Conservation (phyloP, 2,797 vertebrate species). For the Anas capensis region DNA sequence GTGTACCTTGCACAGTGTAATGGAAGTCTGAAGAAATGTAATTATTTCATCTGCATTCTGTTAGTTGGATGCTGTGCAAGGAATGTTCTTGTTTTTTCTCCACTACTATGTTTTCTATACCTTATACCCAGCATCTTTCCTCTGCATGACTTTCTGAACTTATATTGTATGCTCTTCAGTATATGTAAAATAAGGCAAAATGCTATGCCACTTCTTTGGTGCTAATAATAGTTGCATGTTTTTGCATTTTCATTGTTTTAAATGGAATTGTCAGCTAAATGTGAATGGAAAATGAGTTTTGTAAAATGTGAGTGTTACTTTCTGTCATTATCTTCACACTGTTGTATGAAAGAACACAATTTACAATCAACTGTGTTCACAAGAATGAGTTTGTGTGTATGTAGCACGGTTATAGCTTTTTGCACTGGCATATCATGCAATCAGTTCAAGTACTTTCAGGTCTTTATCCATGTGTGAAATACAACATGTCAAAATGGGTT, state of each 20-base stretch:
- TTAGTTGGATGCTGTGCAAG: not conserved
- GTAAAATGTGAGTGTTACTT: not conserved
- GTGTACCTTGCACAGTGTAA: not conserved
- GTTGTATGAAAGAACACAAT: not conserved
- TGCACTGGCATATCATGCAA: not conserved
- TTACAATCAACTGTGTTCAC: not conserved
- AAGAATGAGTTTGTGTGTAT: not conserved
- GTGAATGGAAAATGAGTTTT: not conserved
- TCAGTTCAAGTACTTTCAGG: not conserved
- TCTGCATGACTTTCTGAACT: not conserved
- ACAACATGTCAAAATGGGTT: not conserved
- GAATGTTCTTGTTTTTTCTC: not conserved
- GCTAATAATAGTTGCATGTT: not conserved
- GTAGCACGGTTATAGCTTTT: not conserved
- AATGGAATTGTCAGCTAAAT: not conserved
- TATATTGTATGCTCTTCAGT: not conserved
- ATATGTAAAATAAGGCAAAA: not conserved
- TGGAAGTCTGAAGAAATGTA: not conserved
- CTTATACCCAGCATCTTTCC: not conserved
- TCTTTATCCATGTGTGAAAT: not conserved
- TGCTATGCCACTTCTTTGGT: not conserved
- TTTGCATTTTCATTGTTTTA: slow-evolving; percentile 10
- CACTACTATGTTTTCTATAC: not conserved
- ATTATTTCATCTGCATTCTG: not conserved
- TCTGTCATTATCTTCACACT: not conserved